Evolutionary conservation across 1,140 invertebrate species (phyloP).

Genomic region (Oreohelix idahoensis): DNA sequence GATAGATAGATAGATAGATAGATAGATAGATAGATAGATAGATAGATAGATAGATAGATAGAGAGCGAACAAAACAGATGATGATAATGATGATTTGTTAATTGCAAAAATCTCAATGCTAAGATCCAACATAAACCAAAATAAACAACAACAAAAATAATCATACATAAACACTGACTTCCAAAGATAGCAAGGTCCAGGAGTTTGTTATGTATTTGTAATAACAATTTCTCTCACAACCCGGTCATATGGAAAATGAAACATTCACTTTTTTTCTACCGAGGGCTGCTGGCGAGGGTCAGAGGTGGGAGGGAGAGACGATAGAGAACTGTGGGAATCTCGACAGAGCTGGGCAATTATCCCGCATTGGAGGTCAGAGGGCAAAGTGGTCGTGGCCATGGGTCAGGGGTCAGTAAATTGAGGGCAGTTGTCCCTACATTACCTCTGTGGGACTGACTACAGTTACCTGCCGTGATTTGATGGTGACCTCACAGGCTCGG

Average conservation of each 20-base stretch:
- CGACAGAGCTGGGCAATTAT: background rate
- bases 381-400: background rate
- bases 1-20: no score
- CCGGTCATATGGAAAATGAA: background rate
- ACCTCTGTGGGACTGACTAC: background rate
- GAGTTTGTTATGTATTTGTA: no score
- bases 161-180: no score
- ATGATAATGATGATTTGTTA: no score
- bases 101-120: no score
- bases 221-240: background rate
- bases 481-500: background rate
- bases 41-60: no score
- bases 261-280: background rate
- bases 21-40: no score
- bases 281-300: background rate
- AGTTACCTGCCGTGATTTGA: background rate
- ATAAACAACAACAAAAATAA: no score
- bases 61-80: no score
- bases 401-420: conserved; percentile 9
- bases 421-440: background rate
- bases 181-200: no score
- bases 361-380: background rate
- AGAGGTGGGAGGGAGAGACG: background rate
- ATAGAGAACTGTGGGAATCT: conserved; percentile 3
- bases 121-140: no score